phyloP scores from a whole-genome alignment of 2,113 vertebrate species.

The Gopherus flavomarginatus region DNA sequence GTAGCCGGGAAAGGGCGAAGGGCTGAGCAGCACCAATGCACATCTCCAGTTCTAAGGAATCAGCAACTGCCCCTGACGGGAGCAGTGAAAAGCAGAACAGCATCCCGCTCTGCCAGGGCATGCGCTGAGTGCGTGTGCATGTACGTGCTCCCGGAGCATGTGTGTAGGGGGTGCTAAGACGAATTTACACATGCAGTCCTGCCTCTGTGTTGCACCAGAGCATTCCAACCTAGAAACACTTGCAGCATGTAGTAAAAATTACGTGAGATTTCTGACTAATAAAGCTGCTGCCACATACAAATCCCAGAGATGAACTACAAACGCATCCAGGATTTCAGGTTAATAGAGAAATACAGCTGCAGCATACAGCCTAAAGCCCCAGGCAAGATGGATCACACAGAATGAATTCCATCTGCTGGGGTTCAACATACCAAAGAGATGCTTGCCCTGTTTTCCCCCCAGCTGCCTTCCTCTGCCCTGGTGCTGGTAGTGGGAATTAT shows the following conservation, averaged over 20 bases:
- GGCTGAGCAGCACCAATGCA: neutral
- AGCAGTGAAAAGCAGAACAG: neutral
- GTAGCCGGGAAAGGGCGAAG: neutral
- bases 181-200: neutral
- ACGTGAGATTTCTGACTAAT: neutral
- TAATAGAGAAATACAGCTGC: neutral
- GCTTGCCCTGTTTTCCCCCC: neutral
- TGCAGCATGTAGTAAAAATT: neutral
- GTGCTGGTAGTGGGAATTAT: accelerated
- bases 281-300: neutral
- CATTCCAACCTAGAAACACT: too few relatives aligned
- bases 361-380: neutral
- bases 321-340: neutral
- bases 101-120: neutral
- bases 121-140: too few relatives aligned
- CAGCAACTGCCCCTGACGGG: neutral
- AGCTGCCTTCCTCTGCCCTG: neutral
- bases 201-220: neutral
- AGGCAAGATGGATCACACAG: neutral
- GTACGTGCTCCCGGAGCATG: too few relatives aligned
- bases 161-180: neutral
- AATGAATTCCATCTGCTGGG: neutral
- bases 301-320: neutral
- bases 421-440: neutral
- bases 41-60: neutral